Base-by-base conservation (phyloP, 1,140 invertebrate species). In the Papilio helenus region DNA sequence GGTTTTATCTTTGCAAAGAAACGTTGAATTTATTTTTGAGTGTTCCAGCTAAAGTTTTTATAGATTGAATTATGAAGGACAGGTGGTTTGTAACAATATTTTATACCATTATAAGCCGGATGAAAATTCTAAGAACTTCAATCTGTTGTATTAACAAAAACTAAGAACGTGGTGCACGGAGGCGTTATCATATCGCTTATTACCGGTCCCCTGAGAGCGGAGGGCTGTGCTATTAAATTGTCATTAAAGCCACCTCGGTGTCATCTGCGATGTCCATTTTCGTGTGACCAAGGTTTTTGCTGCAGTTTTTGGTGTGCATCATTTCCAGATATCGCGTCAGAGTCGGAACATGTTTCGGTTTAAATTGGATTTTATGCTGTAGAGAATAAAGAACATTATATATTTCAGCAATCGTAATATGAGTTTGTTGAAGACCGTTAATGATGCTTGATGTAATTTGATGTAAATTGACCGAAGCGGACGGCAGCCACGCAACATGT, bases 211-310 rank as follows among this genome's bases (percentile, higher is more conserved):
- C 84, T 87, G 82, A 86, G 84, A 86, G 91, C 90, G 90, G 89
- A 90, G 89, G 90, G 91, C 87, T 83, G 87, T 86, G 93, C 93
- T 93, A 94, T 94, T 94, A 94, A 92, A 94, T 88, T 93, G 91
- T 92, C 93, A 91, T 94, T 94, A 94, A 90, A 94, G 90, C 89
- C 88, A 86, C 88, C 85, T 88, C 87, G 82, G 90, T 94, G 93
- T 94, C 93, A 94, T 93, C 91, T 93, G 90, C 83, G 82, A 77
- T 85, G 88, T 90, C 86, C 89, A 88, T 93, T 93, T 91, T 92
- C 90, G 91, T 90, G 90, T 83, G 88, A 90, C 86, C 87, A 83
- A n/a, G 81, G 82, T 93, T 94, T 94, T 94, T 94, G 90, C 88
- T 89, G 88, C 87, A 90, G 88, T 92, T 92, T 91, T 93, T 91